Base-by-base conservation (phyloP, 2,113 vertebrate species). In the Lepus timidus region DNA sequence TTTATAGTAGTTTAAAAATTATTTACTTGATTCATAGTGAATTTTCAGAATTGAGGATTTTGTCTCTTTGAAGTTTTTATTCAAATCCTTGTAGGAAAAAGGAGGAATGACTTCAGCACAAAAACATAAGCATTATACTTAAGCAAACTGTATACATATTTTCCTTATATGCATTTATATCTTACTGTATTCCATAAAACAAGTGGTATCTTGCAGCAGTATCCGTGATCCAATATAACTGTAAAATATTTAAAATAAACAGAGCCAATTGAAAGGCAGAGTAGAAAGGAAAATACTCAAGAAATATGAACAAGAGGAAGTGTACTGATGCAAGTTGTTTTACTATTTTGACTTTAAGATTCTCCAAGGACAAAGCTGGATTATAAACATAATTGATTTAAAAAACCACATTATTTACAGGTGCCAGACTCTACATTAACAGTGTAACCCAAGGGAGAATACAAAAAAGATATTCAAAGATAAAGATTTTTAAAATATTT, bases 11-110 rank as follows among this genome's bases (percentile, higher is more conserved):
- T 78, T 89, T 87, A 90, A 5, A 83, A 64, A 82, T 73, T 39
- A 85, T 71, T 49, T 51, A 65, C 12, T n/a, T 44, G 49, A 73
- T n/a, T 31, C 11, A 73, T 58, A 52, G 4, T 64, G 68, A 61
- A 80, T 76, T 76, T 91, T 88, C 31, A 61, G 71, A 93, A 67
- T 52, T 95, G 7, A 4, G 29, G n/a, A 71, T 25, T 78, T 87
- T 86, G 14, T 9, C 23, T 61, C 83, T 88, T 93, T 71, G 16
- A 51, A 61, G 25, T 73, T 64, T 85, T 92, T 9, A 20, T 62
- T 92, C 16, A 83, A 87, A 83, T 87, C 1, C 33, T 14, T 78
- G 9, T 44, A 14, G 29, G 36, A 55, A 73, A 95, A 76, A 78
- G n/a, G 9, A 87, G 22, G 1, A 64, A 80, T 74, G 31, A 67